Conservation (phyloP, 92 coral and sea anemone genomes). For the Parazoanthus darwini region DNA sequence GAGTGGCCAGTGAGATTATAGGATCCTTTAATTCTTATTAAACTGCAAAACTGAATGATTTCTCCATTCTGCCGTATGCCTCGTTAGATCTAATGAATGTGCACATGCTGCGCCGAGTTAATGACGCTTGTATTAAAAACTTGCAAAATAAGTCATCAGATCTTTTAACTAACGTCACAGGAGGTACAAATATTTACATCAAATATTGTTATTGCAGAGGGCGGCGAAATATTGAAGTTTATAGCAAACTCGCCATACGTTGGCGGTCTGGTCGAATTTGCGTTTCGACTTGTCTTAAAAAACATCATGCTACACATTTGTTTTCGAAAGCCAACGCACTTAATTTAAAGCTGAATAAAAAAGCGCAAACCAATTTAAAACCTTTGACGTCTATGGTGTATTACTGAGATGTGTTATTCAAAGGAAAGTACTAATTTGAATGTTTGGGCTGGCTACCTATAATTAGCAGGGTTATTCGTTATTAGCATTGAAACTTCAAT, state of each 20-base stretch:
- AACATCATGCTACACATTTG: neutral
- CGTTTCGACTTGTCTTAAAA: neutral
- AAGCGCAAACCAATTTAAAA: neutral
- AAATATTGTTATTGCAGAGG: conserved; percentile 16
- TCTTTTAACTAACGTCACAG: conserved; percentile 6
- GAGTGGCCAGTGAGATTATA: conserved; percentile 6
- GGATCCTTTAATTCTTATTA: neutral
- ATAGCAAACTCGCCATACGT: conserved; percentile 11
- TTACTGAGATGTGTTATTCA: conserved; percentile 31
- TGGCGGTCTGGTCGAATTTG: conserved; percentile 12
- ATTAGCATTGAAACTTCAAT: conserved; percentile 17
- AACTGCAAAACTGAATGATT: neutral
- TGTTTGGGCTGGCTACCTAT: conserved; percentile 13
- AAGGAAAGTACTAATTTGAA: conserved; percentile 34
- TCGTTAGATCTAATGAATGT: conserved; percentile 13
- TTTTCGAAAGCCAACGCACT: conserved; percentile 5
- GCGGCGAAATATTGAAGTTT: conserved; percentile 16
- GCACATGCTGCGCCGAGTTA: conserved; percentile 5
- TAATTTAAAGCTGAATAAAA: conserved; percentile 12
- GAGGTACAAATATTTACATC: conserved; percentile 42
- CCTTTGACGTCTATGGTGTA: neutral
- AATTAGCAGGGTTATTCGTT: conserved; percentile 12
- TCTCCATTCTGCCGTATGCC: neutral
- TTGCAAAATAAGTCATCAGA: conserved; percentile 39
- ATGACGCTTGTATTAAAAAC: conserved; percentile 38